Conservation (phyloP, 2,888 invertebrate species). For the Hypercompe scribonia region DNA sequence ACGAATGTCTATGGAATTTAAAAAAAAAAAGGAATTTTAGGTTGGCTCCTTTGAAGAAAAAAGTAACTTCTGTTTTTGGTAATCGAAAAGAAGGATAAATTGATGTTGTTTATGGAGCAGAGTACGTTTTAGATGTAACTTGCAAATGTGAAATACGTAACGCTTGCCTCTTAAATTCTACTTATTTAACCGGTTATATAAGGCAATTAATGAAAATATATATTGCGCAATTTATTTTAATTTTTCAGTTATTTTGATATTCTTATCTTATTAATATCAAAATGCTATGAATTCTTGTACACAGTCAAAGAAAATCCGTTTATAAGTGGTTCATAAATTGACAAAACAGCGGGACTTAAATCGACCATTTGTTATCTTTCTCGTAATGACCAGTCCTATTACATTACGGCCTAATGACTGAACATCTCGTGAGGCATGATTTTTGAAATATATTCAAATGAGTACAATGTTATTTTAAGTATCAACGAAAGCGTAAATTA, state of each 20-base stretch:
- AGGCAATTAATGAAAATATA: not conserved
- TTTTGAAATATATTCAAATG: conserved; percentile 11
- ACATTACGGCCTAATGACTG: conserved; percentile 22
- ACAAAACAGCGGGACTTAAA: conserved; percentile 6
- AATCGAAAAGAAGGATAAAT: conserved; percentile 2
- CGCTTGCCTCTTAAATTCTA: no score
- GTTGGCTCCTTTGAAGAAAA: conserved; percentile 13
- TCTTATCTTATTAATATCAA: not conserved
- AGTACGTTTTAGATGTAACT: no score
- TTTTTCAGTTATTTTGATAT: not conserved
- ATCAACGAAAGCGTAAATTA: not conserved
- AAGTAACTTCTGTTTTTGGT: conserved; percentile 17
- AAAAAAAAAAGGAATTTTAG: conserved; percentile 27
- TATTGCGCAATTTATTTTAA: not conserved
- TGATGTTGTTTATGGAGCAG: conserved; percentile 1
- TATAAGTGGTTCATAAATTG: conserved; percentile 2
- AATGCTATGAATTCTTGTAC: not conserved
- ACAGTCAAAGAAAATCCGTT: not conserved
- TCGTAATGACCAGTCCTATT: conserved; percentile 40
- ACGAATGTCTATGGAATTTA: conserved; percentile 33
- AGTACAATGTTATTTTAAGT: conserved; percentile 10
- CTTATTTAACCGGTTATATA: no score
- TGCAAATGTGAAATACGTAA: no score
- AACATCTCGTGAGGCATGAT: conserved; percentile 4
- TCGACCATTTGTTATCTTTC: conserved; percentile 40